Evolutionary conservation across 2,113 vertebrate species (phyloP).

Genomic region (Burhinus oedicnemus): DNA sequence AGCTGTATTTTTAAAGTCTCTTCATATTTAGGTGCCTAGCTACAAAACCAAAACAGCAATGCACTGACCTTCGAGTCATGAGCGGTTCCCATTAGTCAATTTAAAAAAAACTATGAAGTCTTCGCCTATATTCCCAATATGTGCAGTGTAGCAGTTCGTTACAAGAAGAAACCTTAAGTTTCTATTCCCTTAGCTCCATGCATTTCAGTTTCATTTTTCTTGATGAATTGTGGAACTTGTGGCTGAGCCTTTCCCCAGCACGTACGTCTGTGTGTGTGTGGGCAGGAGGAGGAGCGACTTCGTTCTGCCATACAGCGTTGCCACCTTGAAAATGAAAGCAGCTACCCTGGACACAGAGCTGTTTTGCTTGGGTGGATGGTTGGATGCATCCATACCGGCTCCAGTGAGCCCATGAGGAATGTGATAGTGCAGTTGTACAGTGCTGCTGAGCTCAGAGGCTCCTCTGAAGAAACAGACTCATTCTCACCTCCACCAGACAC

Average conservation of each 20-base stretch:
- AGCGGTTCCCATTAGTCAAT: neutral
- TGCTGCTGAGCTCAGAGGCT: neutral
- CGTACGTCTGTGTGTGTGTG: fast-evolving
- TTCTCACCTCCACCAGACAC: neutral
- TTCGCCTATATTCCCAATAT: neutral
- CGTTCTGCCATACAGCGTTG: neutral
- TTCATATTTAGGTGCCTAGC: neutral
- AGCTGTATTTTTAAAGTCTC: neutral
- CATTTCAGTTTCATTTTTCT: neutral
- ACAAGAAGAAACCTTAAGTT: neutral
- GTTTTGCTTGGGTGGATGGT: neutral
- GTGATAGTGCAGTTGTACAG: neutral
- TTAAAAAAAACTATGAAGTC: neutral
- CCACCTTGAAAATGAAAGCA: neutral
- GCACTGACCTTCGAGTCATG: neutral
- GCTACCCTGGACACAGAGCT: neutral
- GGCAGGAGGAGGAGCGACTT: neutral
- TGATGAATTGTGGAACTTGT: neutral
- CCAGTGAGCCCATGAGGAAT: neutral
- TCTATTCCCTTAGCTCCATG: neutral
- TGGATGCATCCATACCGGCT: fast-evolving
- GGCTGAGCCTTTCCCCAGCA: neutral
- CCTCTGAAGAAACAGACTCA: neutral
- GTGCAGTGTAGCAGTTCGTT: neutral
- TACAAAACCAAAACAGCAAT: neutral